These are phyloP conservation scores for Psephotus haematonotus DNA, from an alignment of 2,113 vertebrate species.

Conservation along the genomic window DNA sequence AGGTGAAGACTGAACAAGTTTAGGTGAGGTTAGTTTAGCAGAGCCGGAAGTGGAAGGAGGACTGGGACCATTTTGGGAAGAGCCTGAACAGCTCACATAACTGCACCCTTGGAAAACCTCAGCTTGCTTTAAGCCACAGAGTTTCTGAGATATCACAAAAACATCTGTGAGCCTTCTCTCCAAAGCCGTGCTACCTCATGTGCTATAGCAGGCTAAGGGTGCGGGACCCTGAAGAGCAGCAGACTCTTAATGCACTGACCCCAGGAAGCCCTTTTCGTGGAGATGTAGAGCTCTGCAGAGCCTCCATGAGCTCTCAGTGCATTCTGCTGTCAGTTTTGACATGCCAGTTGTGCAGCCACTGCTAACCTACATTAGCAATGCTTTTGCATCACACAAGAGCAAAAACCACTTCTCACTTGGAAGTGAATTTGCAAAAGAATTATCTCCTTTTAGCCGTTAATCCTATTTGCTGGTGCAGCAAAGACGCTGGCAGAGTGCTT, in stretches of 20 bases:
- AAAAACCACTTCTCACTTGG: not conserved
- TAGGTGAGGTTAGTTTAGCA: not conserved
- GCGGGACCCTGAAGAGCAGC: not conserved
- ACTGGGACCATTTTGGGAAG: not conserved
- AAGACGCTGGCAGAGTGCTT: not conserved
- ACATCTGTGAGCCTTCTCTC: not conserved
- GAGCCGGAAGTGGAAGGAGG: not conserved
- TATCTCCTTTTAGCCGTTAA: not conserved
- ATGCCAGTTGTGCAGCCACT: accelerated
- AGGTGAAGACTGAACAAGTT: not conserved
- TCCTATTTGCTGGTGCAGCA: not conserved
- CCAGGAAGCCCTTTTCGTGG: not conserved
- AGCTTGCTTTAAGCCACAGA: not conserved
- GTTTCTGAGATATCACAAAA: not conserved
- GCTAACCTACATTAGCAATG: not conserved
- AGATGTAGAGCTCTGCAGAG: not conserved
- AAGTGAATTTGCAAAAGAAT: not conserved
- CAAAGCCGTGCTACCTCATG: not conserved
- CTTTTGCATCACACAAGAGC: accelerated
- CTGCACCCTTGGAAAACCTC: not conserved
- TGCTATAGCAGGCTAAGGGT: not conserved
- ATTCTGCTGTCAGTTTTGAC: not conserved
- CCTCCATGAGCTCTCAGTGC: not conserved
- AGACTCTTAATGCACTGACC: not conserved
- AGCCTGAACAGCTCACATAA: not conserved